Percentiles rank a stretch among this genome's conserved stretches.
Conservation (phyloP, 2,797 vertebrate genomes). For the Poecile montanus region DNA sequence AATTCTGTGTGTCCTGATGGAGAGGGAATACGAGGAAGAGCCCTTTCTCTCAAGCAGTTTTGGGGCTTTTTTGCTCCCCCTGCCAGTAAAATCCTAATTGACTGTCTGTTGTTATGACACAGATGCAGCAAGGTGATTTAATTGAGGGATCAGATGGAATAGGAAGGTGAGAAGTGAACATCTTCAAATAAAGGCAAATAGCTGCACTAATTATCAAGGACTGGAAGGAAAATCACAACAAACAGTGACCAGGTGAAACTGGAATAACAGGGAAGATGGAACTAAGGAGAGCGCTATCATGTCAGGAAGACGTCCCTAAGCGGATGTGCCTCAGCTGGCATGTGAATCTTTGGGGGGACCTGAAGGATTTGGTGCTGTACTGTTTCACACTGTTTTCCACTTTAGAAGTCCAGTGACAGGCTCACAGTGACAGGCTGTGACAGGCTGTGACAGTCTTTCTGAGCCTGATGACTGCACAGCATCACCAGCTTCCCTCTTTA, state of each 20-base stretch:
- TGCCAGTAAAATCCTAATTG: constrained; percentile 9
- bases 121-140: background rate
- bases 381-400: background rate
- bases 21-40: background rate
- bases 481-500: background rate
- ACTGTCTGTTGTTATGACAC: background rate
- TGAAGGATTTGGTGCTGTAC: background rate
- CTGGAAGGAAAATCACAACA: background rate
- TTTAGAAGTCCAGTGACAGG: background rate
- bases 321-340: background rate
- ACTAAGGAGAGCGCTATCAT: background rate
- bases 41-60: background rate
- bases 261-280: background rate
- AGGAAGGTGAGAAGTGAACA: background rate
- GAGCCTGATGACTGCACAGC: constrained; percentile 3
- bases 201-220: background rate
- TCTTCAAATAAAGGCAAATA: constrained; percentile 5
- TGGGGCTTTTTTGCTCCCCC: background rate
- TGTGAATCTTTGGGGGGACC: background rate
- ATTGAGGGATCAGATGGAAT: background rate
- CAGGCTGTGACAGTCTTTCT: background rate
- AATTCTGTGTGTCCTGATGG: background rate
- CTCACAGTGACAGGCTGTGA: background rate
- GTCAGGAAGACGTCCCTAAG: background rate
- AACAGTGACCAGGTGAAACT: background rate